Evolutionary conservation across 2,888 invertebrate genomes (phyloP), one percentile per base, ranked within the genome.

Genomic region (Rutpela maculata): DNA sequence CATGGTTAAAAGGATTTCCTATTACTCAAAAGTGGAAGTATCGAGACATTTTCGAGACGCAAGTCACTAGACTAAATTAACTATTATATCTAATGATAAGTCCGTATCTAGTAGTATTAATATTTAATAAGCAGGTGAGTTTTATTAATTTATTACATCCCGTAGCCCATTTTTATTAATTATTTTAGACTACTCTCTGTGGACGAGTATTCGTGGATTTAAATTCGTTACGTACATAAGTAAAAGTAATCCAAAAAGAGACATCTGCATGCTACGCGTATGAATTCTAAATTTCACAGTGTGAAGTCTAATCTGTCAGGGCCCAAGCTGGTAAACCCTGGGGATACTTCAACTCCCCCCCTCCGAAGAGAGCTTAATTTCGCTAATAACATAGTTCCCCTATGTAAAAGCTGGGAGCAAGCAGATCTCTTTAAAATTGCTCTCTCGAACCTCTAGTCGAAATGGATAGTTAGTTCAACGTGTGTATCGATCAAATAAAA

Each of bases 231-330:
- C n/a, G 50, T 50, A n/a, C 43, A 12, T n/a, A 50, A 50, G 22
- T 65, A 43, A 43, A 65, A 38, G 43, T 65, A 65, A 65, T 43
- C 31, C 50, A 50, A 19, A 65, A 65, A 65, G 43, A 19, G 65
- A 65, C 11, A 65, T 43, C 65, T 50, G 65, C 18, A 65, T 43
- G 43, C 43, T 65, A 65, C 65, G 43, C 19, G 43, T 43, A 65
- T 43, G 38, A 65, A 65, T 43, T 26, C 65, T 19, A 65, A 65
- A 65, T 65, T 65, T 19, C 38, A 38, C 17, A 43, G 31, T 43
- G 43, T 35, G 62, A 63, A 63, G 31, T 35, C 62, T 63, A 63
- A 63, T 63, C 62, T 63, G 31, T 63, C 62, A 63, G 62, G 31
- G 10, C 15, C 62, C 62, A 63, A 63, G 62, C 60, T 60, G 60